These are phyloP conservation scores for Luscinia megarhynchos DNA, from an alignment of 2,797 vertebrate genomes.

Conservation along the genomic window DNA sequence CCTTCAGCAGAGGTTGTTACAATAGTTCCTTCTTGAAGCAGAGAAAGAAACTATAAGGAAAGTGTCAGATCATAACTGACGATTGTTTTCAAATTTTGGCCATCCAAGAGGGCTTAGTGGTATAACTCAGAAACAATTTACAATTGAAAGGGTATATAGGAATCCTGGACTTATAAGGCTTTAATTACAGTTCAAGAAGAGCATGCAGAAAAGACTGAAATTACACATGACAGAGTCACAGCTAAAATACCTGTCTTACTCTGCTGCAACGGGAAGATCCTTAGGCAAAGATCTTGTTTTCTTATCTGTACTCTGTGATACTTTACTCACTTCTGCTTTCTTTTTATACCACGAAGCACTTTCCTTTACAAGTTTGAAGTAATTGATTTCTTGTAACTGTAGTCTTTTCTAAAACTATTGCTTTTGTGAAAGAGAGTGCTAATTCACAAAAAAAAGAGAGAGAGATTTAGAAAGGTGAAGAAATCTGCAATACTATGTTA, in stretches of 20 bases:
- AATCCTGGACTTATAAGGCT: not conserved
- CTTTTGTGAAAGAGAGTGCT: not conserved
- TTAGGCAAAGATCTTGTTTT: slow-evolving; percentile 28
- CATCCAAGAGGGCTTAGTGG: not conserved
- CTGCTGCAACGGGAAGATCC: not conserved
- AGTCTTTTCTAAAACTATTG: not conserved
- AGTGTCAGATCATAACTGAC: not conserved
- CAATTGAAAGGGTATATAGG: not conserved
- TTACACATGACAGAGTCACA: not conserved
- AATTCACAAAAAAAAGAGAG: not conserved
- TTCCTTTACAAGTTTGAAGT: slow-evolving; percentile 17
- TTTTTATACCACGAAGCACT: not conserved
- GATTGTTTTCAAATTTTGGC: not conserved
- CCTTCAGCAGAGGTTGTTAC: not conserved
- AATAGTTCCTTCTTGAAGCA: not conserved
- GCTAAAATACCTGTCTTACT: not conserved
- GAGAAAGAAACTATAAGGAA: not conserved
- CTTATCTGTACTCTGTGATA: not conserved
- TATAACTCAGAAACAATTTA: not conserved
- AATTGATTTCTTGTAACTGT: slow-evolving; percentile 36
- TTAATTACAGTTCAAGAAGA: not conserved
- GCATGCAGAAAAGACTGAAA: not conserved
- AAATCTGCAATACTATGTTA: not conserved
- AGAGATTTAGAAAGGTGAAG: no score
- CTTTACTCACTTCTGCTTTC: slow-evolving; percentile 6